Evolutionary conservation across 2,113 vertebrate species (phyloP), one percentile per base, ranked within the genome.

Genomic region (Platycercus adscitus): DNA sequence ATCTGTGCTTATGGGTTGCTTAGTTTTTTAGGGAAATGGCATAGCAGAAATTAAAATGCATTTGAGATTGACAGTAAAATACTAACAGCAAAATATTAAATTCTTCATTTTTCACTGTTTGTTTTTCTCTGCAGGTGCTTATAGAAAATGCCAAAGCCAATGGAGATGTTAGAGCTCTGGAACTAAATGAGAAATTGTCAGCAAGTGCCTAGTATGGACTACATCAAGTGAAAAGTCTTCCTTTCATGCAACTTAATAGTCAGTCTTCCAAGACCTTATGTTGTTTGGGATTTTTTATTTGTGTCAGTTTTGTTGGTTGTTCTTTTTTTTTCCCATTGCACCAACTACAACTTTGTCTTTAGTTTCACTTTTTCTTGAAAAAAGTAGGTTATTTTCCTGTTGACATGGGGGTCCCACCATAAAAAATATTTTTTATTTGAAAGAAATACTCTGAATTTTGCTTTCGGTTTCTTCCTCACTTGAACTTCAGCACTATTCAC

Each of bases 141-240:
- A 81, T 99, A 97, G 97, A 98, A 81, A 98, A 99, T 88, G 99
- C 98, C 87, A 98, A 98, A 98, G 96, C 82, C 78, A 97, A 98
- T 21, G 95, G 98, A 83, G 99, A 99, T 95, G 39, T 85, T 88
- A 98, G 98, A 97, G 78, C 98, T 65, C 91, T 99, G 90, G 98
- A 99, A 73, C 97, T 99, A 92, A 93, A 99, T 96, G 97, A 97
- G 85, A 98, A 98, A 70, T 97, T 99, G 50, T 97, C 97, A 64
- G 95, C 98, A 82, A 97, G 96, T 95, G 94, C 97, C 68, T 97
- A 97, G 72, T n/a, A 24, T 90, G 78, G 58, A 73, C 81, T 87
- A 3, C 82, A 65, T 68, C 24, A 92, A 94, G 44, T 37, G 82
- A 80, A 87, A 53, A 64, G 46, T n/a, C 68, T 80, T 70, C 66